Evolutionary conservation across 2,888 invertebrate genomes (phyloP).

Genomic region (Apamea monoglypha): DNA sequence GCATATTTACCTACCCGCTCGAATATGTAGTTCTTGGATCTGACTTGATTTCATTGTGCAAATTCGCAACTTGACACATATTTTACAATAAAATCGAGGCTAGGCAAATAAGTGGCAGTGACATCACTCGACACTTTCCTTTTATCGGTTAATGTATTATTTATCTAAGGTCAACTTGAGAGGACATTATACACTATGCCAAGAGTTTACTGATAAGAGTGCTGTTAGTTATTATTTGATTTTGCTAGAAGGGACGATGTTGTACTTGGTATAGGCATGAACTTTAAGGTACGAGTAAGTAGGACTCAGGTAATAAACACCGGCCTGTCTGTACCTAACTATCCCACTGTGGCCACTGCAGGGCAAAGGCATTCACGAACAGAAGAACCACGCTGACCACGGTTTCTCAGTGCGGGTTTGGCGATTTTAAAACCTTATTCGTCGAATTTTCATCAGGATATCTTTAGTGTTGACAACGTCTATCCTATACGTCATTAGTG

Average conservation of each 20-base stretch:
- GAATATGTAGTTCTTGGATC: not conserved
- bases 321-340: too few relatives aligned
- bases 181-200: constrained; percentile 16
- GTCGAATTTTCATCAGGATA: not conserved
- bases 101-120: constrained; percentile 87
- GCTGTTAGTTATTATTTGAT: not conserved
- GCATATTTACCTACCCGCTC: not conserved
- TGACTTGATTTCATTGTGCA: not conserved
- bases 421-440: not conserved
- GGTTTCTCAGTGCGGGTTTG: not conserved
- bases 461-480: too few relatives aligned
- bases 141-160: constrained; percentile 20
- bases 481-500: too few relatives aligned
- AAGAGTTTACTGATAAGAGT: constrained; percentile 30
- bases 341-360: too few relatives aligned
- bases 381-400: not conserved
- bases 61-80: constrained; percentile 2
- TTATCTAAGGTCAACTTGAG: constrained; percentile 52
- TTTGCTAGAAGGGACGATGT: constrained; percentile 3
- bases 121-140: constrained; percentile 14
- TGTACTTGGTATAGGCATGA: not conserved
- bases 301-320: too few relatives aligned
- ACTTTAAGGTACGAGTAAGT: not conserved
- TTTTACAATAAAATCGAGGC: constrained; percentile 84
- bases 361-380: too few relatives aligned